Evolutionary conservation across 2,113 vertebrate species (phyloP).

Genomic region (Sialia sialis): DNA sequence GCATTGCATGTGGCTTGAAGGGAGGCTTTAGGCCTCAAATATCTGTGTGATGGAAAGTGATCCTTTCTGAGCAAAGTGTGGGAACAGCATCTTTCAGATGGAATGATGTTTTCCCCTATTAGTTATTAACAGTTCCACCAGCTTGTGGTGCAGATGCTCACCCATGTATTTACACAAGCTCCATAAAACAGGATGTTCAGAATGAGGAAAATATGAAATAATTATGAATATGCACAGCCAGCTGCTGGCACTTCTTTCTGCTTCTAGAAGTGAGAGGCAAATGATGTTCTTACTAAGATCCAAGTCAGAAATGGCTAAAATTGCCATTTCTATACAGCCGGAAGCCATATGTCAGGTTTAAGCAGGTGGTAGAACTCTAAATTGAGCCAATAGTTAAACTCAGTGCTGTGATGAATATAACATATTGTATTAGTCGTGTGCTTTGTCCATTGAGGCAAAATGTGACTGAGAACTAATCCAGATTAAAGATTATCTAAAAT

Average conservation of each 20-base stretch:
- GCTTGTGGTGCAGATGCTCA: background rate
- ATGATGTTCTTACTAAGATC: background rate
- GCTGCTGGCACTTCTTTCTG: background rate
- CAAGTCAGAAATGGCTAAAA: background rate
- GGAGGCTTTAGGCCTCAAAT: background rate
- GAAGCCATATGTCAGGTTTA: background rate
- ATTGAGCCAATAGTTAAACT: background rate
- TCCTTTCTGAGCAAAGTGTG: background rate
- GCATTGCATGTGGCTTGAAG: background rate
- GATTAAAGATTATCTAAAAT: background rate
- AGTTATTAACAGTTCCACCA: background rate
- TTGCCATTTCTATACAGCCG: background rate
- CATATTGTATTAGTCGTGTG: background rate
- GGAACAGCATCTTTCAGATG: background rate
- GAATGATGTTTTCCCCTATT: background rate
- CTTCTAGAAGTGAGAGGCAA: background rate
- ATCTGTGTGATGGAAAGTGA: background rate
- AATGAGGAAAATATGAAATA: background rate
- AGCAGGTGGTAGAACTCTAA: background rate
- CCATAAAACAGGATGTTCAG: background rate
- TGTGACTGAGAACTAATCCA: background rate
- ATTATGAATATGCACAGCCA: background rate
- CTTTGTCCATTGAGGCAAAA: background rate
- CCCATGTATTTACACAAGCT: background rate
- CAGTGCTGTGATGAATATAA: background rate